Base-by-base conservation (phyloP, 2,113 vertebrate genomes). In the Gavia stellata region DNA sequence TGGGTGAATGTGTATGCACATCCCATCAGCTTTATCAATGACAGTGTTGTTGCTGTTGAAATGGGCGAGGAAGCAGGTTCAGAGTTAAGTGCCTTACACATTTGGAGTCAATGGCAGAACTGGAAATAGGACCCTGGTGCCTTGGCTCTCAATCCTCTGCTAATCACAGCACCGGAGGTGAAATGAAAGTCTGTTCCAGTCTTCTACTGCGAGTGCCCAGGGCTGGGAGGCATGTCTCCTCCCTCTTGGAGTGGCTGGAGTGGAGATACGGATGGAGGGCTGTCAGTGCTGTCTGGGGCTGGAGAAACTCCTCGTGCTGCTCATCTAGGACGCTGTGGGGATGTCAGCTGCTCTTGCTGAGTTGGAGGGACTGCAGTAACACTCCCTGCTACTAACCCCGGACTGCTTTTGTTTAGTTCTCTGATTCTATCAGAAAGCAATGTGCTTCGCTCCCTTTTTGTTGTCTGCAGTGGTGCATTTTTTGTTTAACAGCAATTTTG, bases 191-290 rank as follows among this genome's bases (percentile, higher is more conserved):
- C 49, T 55, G 62, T 52, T 59, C 26, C 79, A 12, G 0, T 1
- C 42, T 52, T 2, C 34, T 49, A 3, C 33, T 14, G 53, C 2
- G 10, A 3, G 45, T 63, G 29, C 49, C 72, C 36, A 4, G 65
- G 24, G 68, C 79, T 44, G 36, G 45, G 36, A 88, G 59, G 56
- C 23, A 14, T 3, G 1, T 81, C 40, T 42, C 66, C 36, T 73
- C 44, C 12, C 31, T 59, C 26, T 25, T 7, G 14, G n/a, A 62
- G 70, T 0, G 2, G 24, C 38, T 23, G 75, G 56, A 42, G 62
- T 0, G 0, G 28, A 36, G 53, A 1, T 3, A 0, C 0, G 2
- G 33, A 9, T 16, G 33, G 40, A 36, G 29, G 18, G 65, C 53
- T 55, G 44, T 5, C 68, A 23, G 40, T 3, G 33, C 72, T 47